Evolutionary conservation across 2,113 vertebrate species (phyloP).

Genomic region (Anhinga rufa): DNA sequence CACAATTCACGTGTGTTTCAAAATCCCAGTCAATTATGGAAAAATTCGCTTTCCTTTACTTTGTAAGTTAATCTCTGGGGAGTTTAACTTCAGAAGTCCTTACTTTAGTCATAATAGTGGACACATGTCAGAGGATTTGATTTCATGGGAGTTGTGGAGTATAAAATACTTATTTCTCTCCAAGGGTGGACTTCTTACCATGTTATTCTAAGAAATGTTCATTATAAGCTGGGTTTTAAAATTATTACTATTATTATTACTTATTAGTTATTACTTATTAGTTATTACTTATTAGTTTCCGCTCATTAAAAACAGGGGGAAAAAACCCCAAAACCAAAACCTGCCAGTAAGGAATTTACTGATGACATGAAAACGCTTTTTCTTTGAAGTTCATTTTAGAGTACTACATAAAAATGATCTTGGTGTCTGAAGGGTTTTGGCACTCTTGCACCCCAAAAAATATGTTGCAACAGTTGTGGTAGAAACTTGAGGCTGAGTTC

Average conservation of each 20-base stretch:
- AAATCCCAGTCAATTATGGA: not conserved
- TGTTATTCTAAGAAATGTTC: not conserved
- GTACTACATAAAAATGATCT: not conserved
- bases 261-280: too few species aligned
- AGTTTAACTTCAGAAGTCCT: not conserved
- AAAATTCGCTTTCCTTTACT: not conserved
- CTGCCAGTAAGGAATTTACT: not conserved
- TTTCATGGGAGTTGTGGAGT: not conserved
- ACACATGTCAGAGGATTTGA: not conserved
- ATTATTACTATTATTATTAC: too few species aligned
- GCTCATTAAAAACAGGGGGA: not conserved
- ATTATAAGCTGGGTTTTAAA: not conserved
- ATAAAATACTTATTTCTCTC: not conserved
- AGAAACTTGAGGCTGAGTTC: not conserved
- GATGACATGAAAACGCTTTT: not conserved
- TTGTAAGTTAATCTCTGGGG: not conserved
- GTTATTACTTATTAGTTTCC: not conserved
- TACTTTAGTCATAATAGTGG: not conserved
- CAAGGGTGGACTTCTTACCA: not conserved
- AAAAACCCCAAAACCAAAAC: not conserved
- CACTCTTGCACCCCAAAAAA: not conserved
- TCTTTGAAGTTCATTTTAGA: not conserved
- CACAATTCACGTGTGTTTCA: rapidly evolving
- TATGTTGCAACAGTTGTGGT: rapidly evolving
- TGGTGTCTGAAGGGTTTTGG: not conserved